These are phyloP conservation scores for Notolabrus celidotus DNA, from an alignment of 2,797 vertebrate species.

Conservation along the genomic window DNA sequence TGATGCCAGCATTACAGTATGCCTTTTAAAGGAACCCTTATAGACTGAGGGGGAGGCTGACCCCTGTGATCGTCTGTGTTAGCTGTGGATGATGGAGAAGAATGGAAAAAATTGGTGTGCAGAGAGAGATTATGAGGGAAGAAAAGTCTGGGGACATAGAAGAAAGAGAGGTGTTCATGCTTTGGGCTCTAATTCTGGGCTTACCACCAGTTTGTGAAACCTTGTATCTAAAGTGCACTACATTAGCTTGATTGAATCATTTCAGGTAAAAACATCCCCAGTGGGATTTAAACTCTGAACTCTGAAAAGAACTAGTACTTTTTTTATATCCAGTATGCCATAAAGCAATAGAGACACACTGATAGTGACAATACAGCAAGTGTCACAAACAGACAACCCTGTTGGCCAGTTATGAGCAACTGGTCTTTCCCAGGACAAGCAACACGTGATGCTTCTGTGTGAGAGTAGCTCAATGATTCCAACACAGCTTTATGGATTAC, in stretches of 20 bases:
- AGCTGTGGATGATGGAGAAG: not conserved
- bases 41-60: slow-evolving; percentile 2
- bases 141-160: not conserved
- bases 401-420: slow-evolving; percentile 53
- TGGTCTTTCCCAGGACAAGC: slow-evolving; percentile 8
- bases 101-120: not conserved
- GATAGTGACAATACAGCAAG: slow-evolving; percentile 32
- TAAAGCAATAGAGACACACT: slow-evolving; percentile 7
- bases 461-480: no score
- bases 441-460: no score
- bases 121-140: not conserved
- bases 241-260: slow-evolving; percentile 45
- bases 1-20: slow-evolving; percentile 24
- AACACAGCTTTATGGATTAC: no score
- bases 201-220: slow-evolving; percentile 8
- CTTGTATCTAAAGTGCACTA: slow-evolving; percentile 34
- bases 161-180: not conserved
- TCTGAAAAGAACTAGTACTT: not conserved
- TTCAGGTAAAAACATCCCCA: slow-evolving; percentile 16
- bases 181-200: slow-evolving; percentile 16
- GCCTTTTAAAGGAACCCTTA: slow-evolving; percentile 10
- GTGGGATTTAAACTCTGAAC: slow-evolving; percentile 10
- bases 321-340: not conserved
- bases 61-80: slow-evolving; percentile 5
- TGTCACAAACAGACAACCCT: slow-evolving; percentile 44